Evolutionary conservation across 2,113 vertebrate species (phyloP).

Genomic region (Desmodus rotundus): DNA sequence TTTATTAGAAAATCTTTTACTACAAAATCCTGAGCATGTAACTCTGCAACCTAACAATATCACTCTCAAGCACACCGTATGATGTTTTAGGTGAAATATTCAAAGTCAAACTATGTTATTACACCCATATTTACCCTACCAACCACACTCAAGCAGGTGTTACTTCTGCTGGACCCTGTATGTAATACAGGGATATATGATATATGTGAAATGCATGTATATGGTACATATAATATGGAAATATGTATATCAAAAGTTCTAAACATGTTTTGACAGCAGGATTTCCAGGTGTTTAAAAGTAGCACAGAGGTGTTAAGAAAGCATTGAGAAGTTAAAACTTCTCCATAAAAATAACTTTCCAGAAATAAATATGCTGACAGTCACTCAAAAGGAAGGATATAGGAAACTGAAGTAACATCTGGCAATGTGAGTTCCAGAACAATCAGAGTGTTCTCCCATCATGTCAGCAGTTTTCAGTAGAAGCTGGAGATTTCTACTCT

Average conservation of each 20-base stretch:
- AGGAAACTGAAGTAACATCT: slow-evolving; percentile 19
- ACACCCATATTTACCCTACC: too few species aligned
- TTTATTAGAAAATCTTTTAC: too few species aligned
- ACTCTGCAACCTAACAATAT: too few species aligned
- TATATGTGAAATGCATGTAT: not conserved
- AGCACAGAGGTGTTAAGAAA: not conserved
- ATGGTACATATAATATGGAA: not conserved
- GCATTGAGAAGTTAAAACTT: slow-evolving; percentile 7
- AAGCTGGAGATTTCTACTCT: not conserved
- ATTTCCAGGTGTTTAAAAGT: not conserved
- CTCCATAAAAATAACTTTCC: slow-evolving; percentile 35
- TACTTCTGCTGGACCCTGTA: too few species aligned
- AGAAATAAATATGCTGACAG: slow-evolving; percentile 36
- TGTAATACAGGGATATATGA: not conserved
- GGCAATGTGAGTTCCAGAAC: slow-evolving; percentile 1
- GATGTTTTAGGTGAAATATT: too few species aligned
- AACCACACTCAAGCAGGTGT: too few species aligned
- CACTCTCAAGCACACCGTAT: too few species aligned
- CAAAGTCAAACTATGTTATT: too few species aligned
- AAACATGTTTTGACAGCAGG: not conserved
- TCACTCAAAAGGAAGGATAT: not conserved
- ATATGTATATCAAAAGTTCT: not conserved
- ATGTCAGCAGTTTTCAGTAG: slow-evolving; percentile 23
- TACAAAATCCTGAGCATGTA: too few species aligned
- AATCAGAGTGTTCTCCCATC: not conserved